phyloP scores from a whole-genome alignment of 2,113 vertebrate species.

The Sula dactylatra region DNA sequence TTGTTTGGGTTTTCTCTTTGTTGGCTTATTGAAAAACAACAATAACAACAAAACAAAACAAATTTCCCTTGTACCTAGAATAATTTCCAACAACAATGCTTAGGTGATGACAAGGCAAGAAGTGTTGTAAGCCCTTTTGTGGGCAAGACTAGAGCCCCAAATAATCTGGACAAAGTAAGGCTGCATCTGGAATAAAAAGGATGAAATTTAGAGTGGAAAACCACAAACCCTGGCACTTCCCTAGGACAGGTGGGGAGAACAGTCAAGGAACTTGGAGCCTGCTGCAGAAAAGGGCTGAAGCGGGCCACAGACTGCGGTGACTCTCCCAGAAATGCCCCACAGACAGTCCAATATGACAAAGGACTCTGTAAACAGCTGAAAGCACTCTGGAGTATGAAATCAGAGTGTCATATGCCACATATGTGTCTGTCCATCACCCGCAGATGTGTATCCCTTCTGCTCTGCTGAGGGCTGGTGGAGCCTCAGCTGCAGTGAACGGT shows the following conservation, averaged over 20 bases:
- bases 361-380: background rate
- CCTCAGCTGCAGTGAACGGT: background rate
- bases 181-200: background rate
- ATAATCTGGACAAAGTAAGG: background rate
- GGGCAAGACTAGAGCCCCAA: background rate
- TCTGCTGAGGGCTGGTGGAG: background rate
- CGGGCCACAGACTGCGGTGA: background rate
- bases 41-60: background rate
- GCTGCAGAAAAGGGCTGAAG: background rate
- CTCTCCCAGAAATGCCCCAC: background rate
- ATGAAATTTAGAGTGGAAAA: background rate
- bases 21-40: background rate
- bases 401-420: background rate
- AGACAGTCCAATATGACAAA: background rate
- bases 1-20: background rate
- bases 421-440: accelerated
- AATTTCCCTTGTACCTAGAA: background rate
- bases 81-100: background rate
- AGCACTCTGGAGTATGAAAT: background rate
- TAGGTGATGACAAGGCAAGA: background rate
- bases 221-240: background rate
- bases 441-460: background rate
- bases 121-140: background rate
- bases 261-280: background rate
- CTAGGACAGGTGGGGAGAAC: background rate